These are phyloP conservation scores for Rhyacophila evoluta DNA, from an alignment of 2,888 invertebrate genomes.

Conservation along the genomic window DNA sequence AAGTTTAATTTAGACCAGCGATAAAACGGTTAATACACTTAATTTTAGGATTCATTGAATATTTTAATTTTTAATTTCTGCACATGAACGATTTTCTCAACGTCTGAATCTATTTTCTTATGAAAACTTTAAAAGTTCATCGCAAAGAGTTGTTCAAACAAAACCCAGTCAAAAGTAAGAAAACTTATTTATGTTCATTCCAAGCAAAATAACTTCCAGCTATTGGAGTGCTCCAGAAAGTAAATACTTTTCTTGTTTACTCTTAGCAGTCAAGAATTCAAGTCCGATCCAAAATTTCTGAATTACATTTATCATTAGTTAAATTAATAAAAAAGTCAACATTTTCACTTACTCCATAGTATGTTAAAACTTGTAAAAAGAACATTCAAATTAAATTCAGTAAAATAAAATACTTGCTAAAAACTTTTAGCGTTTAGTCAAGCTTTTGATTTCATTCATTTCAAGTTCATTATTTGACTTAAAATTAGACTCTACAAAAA, in stretches of 20 bases:
- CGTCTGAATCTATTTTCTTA: slow-evolving; percentile 27
- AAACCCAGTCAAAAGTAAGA: slow-evolving; percentile 51
- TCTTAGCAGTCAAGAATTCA: not conserved
- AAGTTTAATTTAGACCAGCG: too few relatives aligned
- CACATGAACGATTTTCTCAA: not conserved
- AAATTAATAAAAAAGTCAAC: not conserved
- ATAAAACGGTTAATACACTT: not conserved
- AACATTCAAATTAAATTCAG: too few relatives aligned
- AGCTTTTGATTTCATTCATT: too few relatives aligned
- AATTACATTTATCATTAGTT: too few relatives aligned
- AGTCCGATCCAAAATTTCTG: not conserved
- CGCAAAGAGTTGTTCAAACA: slow-evolving; percentile 49
- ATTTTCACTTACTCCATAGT: not conserved
- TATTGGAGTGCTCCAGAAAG: slow-evolving; percentile 44
- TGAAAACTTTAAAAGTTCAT: slow-evolving; percentile 46
- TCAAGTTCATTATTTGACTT: too few relatives aligned
- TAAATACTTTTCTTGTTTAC: slow-evolving; percentile 49
- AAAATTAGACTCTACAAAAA: too few relatives aligned
- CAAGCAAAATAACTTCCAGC: slow-evolving; percentile 48
- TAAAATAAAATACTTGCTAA: too few relatives aligned
- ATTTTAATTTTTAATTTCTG: not conserved
- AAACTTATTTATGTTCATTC: slow-evolving; percentile 52
- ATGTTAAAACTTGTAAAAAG: not conserved
- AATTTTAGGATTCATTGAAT: not conserved
- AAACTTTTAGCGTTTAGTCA: too few relatives aligned